Evolutionary conservation across 1,140 invertebrate genomes (phyloP), one percentile per base, ranked within the genome.

Genomic region (Drosophila micromelanica): DNA sequence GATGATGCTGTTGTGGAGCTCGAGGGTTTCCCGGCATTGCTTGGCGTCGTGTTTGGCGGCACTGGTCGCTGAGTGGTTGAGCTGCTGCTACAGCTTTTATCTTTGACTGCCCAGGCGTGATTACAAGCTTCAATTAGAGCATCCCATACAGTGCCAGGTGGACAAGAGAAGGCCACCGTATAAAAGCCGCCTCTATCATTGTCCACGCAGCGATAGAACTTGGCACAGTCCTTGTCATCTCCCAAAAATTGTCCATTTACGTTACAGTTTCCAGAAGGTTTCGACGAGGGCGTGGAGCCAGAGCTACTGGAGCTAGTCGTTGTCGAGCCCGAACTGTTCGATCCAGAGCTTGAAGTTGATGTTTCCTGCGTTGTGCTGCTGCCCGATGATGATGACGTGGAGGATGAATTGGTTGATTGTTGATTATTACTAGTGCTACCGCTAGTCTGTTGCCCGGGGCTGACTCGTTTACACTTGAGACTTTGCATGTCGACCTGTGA

Each of bases 201-300:
- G 73, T 94, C 93, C 2, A 95, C 94, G 82, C 95, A 96, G 56
- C 95, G 93, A 79, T 95, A 95, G 80, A 96, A 96, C 78, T 94
- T 94, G 54, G 93, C 92, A 74, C 95, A 96, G 73, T 96, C 93
- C 15, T 93, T 92, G 37, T 92, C 80, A 78, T 95, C 93, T 6
- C 93, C 92, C 68, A 94, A 91, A 80, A 95, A 96, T 62, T 91
- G 80, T 2, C 87, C 90, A 43, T 91, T 90, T 38, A 93, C 94
- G 81, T 94, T 94, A 48, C 86, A 82, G 30, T 71, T 84, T 23
- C 82, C 87, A 8, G 76, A 64, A 0, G 91, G 80, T 37, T 80
- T 90, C 20, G 80, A 56, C 17, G 65, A 42, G 2, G 74, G 17
- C 0, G 52, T 70, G 9, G 55, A 35, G 3, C 30, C 48, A 8